A percentile compares a stretch with the other conserved stretches of the same genome.
These are phyloP conservation scores for Numenius phaeopus DNA, from an alignment of 2,797 vertebrate genomes.

Conservation along the genomic window DNA sequence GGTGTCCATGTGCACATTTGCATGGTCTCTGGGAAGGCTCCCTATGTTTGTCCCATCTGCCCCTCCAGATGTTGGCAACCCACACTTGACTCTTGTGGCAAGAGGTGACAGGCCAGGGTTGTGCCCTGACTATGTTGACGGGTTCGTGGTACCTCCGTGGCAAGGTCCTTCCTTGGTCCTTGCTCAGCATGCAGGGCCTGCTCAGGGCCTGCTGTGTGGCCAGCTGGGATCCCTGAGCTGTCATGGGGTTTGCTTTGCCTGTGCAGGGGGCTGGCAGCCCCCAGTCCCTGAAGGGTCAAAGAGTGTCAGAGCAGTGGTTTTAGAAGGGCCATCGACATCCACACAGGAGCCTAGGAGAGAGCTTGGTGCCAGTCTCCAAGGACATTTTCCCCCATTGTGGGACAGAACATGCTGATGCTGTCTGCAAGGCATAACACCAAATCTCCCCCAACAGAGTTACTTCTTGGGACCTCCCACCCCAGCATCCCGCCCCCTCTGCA, in stretches of 20 bases:
- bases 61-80: not conserved
- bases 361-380: not conserved
- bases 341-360: not conserved
- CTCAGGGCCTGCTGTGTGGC: rapidly evolving
- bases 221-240: not conserved
- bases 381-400: rapidly evolving
- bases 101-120: not conserved
- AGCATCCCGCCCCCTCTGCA: not conserved
- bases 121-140: rapidly evolving
- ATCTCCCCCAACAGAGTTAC: not conserved
- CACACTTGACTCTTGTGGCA: not conserved
- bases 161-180: not conserved
- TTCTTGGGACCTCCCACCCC: not conserved
- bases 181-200: not conserved
- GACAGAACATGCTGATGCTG: not conserved
- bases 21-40: not conserved
- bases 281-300: not conserved
- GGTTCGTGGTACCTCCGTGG: rapidly evolving
- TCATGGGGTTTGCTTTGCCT: not conserved
- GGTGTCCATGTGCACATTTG: not conserved
- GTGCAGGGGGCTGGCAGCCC: not conserved
- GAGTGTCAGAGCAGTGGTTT: not conserved
- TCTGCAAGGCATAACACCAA: not conserved
- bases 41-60: rapidly evolving
- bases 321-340: not conserved